Base-by-base conservation (phyloP, 2,113 vertebrate species). In the Marmota monax region DNA sequence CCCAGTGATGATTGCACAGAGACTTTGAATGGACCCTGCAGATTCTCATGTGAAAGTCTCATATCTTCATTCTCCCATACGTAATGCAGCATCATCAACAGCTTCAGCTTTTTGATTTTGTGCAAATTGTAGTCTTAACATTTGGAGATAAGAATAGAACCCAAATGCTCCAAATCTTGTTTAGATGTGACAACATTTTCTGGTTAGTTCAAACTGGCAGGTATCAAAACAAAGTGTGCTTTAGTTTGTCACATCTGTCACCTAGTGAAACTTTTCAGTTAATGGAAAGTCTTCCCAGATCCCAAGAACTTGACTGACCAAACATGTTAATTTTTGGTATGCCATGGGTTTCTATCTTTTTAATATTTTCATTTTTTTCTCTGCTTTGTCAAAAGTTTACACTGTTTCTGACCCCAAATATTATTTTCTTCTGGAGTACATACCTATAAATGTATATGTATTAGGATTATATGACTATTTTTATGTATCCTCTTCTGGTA, bases 41-140 rank as follows among this genome's bases (percentile, higher is more conserved):
- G 0, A 85, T 65, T 32, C 32, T 32, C 32, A 34, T 39, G 16
- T 42, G 29, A 67, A 7, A 29, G 72, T 18, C 86, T 37, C 11
- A 34, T 53, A 51, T 77, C 2, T 29, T 37, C 11, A 34, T 53
- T 51, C 82, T 1, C 34, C 9, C 53, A 1, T 37, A 18, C 39
- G 1, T 7, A 27, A 11, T 70, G 3, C 23, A 48, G 7, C 7
- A 45, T 1, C 10, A 8, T 32, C 16, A 2, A 2, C 1, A 27
- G 22, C 3, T 34, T 2, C 0, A 7, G 25, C 10, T 39, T 10
- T 39, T 70, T 48, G 4, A 51, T 23, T 87, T 39, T 51, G 4
- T 92, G 27, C 22, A 10, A 17, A 45, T 12, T 56, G 1, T 74
- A 45, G n/a, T 67, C 48, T 69, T 5, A 84, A 84, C 63, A 72